Evolutionary conservation across 2,888 invertebrate genomes (phyloP).

Genomic region (Sicus ferrugineus): DNA sequence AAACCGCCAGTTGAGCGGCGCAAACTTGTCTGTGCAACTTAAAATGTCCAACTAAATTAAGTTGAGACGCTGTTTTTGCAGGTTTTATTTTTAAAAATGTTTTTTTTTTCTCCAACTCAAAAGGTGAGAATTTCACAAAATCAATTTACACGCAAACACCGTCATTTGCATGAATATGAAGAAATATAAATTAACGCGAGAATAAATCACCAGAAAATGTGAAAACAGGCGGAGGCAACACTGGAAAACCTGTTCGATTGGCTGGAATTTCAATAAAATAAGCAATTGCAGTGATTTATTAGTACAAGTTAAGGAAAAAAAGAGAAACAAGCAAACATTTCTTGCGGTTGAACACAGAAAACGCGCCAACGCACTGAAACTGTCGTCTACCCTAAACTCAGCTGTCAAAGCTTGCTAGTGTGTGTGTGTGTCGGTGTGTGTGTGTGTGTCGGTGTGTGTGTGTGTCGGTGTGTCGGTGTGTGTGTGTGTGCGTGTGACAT

Average conservation of each 20-base stretch:
- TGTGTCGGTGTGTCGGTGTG: not conserved
- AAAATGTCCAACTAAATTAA: conserved; percentile 9
- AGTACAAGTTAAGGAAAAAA: conserved; percentile 5
- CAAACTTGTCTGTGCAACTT: not conserved
- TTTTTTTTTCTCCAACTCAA: not conserved
- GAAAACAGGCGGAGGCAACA: conserved; percentile 8
- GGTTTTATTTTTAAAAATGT: not conserved
- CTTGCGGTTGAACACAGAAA: not conserved
- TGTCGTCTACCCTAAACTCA: conserved; percentile 23
- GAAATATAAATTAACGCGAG: too few species aligned
- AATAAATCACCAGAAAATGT: conserved; percentile 3
- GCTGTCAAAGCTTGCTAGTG: conserved; percentile 19
- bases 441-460: not conserved
- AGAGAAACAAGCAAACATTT: not conserved
- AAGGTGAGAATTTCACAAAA: conserved; percentile 18
- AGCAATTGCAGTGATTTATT: conserved; percentile 22
- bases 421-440: too few species aligned
- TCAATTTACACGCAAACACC: conserved; percentile 11
- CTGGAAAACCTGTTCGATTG: conserved; percentile 23
- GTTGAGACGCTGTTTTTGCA: not conserved
- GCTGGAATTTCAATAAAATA: conserved; percentile 12
- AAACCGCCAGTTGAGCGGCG: conserved; percentile 3
- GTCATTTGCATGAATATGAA: not conserved
- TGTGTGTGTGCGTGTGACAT: not conserved
- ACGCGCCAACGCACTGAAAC: conserved; percentile 32